These are phyloP conservation scores for Heliconius himera DNA, from an alignment of 1,140 invertebrate species.

Conservation along the genomic window DNA sequence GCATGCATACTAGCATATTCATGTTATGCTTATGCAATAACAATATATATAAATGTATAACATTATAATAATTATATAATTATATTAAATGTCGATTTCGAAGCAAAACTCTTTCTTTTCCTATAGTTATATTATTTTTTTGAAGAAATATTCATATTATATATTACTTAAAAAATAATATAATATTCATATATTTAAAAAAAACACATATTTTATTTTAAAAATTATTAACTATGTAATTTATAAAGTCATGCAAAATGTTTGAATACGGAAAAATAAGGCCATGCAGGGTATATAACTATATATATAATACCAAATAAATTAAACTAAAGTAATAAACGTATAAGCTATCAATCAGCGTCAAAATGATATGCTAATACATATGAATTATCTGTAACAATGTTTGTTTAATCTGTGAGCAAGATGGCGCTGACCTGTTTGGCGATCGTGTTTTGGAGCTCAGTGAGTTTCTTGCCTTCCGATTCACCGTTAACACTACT, in stretches of 20 bases:
- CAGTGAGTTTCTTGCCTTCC: conserved; percentile 79
- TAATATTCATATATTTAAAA: not conserved
- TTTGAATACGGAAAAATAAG: not conserved
- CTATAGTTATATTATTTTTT: not conserved
- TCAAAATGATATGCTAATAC: conserved; percentile 8
- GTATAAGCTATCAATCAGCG: conserved; percentile 18
- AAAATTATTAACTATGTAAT: not conserved
- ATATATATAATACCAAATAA: not conserved
- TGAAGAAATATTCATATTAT: not conserved
- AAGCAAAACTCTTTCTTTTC: not conserved
- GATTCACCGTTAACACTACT: conserved; percentile 75
- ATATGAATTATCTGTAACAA: conserved; percentile 20
- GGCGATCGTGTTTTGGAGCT: conserved; percentile 94
- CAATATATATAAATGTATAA: not conserved
- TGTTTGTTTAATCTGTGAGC: conserved; percentile 32
- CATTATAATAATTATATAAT: conserved; percentile 2
- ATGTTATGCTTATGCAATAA: not conserved
- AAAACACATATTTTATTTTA: not conserved
- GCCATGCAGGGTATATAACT: not conserved
- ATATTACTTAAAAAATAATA: not conserved
- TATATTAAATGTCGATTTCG: not conserved
- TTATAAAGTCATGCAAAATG: conserved; percentile 6
- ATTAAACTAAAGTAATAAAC: not conserved
- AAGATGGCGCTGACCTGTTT: conserved; percentile 88
- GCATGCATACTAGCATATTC: too few relatives aligned